These are phyloP conservation scores for Synanthedon tipuliformis DNA, from an alignment of 2,888 invertebrate species.

Conservation along the genomic window DNA sequence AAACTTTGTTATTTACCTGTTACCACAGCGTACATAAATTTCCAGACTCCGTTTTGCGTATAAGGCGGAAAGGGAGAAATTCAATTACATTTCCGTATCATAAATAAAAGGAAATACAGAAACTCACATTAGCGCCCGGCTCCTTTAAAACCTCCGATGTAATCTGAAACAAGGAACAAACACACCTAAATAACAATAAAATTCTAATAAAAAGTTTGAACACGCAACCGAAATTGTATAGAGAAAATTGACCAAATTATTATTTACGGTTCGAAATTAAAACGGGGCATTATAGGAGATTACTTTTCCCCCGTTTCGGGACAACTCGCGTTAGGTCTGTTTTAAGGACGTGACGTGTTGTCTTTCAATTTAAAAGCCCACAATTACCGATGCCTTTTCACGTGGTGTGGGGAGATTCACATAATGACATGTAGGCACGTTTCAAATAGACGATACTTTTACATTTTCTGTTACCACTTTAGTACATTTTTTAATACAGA, in stretches of 20 bases:
- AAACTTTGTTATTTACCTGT: slow-evolving; percentile 43
- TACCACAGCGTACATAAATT: slow-evolving; percentile 5
- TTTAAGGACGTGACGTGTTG: slow-evolving; percentile 19
- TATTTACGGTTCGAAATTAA: slow-evolving; percentile 67
- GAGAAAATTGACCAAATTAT: slow-evolving; percentile 68
- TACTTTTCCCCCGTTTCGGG: slow-evolving; percentile 50
- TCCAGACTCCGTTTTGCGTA: background rate
- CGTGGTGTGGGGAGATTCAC: background rate
- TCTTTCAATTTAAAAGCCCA: slow-evolving; percentile 15
- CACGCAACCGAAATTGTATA: slow-evolving; percentile 65
- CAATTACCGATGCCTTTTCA: background rate
- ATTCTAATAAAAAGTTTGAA: slow-evolving; percentile 68
- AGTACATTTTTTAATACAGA: no score
- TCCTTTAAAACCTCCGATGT: slow-evolving; percentile 65
- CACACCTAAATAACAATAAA: slow-evolving; percentile 71
- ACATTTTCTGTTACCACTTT: no score
- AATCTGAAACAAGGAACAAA: slow-evolving; percentile 70
- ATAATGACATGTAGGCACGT: background rate
- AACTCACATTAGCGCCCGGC: slow-evolving; percentile 68
- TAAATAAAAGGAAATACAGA: slow-evolving; percentile 57
- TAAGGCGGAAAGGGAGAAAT: slow-evolving; percentile 22
- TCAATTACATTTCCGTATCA: slow-evolving; percentile 49
- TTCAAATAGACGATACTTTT: no score
- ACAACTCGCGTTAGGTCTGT: slow-evolving; percentile 29
- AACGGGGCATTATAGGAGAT: slow-evolving; percentile 57